These are phyloP conservation scores for Drosophila nigrodunni DNA, from an alignment of 1,140 invertebrate species.

Conservation along the genomic window DNA sequence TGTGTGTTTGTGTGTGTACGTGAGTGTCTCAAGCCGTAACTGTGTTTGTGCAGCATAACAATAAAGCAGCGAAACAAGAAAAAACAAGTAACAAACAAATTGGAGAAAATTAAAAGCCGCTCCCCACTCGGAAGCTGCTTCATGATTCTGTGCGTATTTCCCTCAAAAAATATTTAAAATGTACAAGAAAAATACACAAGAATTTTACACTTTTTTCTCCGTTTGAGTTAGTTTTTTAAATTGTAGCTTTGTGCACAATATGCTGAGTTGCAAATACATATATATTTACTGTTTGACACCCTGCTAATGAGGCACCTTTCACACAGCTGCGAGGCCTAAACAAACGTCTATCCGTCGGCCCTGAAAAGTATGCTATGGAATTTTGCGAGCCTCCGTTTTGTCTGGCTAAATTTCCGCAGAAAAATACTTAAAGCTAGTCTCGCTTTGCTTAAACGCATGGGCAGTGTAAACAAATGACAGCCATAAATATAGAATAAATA, in stretches of 20 bases:
- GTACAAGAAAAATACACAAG: neutral
- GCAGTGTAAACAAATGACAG: neutral
- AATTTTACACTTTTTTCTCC: neutral
- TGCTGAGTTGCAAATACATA: conserved; percentile 3
- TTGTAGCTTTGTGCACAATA: conserved; percentile 16
- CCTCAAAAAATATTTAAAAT: neutral
- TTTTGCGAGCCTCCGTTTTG: neutral
- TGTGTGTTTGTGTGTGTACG: conserved; percentile 3
- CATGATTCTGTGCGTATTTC: conserved; percentile 8
- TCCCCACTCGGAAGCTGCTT: conserved; percentile 22
- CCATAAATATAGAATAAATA: neutral
- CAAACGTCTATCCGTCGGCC: conserved; percentile 8
- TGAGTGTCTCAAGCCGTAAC: conserved; percentile 1
- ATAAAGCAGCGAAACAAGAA: conserved; percentile 22
- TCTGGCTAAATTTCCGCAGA: conserved; percentile 6
- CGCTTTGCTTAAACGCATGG: neutral
- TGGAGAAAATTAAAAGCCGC: conserved; percentile 41
- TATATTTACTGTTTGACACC: conserved; percentile 14
- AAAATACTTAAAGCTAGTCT: conserved; percentile 10
- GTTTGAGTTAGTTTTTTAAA: neutral
- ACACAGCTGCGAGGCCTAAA: conserved; percentile 21
- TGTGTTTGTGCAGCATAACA: conserved; percentile 40
- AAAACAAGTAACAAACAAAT: conserved; percentile 18
- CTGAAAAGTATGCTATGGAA: conserved; percentile 28
- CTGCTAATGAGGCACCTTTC: neutral